Conservation (phyloP, 2,888 invertebrate genomes). For the Aleiodes leptofemur region DNA sequence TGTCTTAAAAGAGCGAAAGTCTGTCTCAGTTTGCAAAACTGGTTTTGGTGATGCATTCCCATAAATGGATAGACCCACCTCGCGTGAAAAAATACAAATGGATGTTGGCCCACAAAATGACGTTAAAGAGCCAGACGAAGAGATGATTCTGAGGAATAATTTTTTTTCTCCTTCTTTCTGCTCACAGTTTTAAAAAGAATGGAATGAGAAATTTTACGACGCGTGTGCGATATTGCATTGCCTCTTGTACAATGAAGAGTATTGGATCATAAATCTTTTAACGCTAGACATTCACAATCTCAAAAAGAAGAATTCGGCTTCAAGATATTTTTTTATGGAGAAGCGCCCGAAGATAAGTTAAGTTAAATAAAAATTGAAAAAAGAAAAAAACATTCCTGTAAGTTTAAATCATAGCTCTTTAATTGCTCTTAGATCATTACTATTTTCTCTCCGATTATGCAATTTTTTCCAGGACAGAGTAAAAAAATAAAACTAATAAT, state of each 20-base stretch:
- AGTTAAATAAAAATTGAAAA: background rate
- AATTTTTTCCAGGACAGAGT: conserved; percentile 24
- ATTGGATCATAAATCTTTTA: conserved; percentile 32
- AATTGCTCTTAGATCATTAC: background rate
- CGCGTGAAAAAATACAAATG: conserved; percentile 4
- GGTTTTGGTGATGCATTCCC: conserved; percentile 43
- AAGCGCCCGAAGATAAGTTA: too few species aligned
- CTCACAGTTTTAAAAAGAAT: background rate
- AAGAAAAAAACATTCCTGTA: conserved; percentile 1
- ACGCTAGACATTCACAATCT: conserved; percentile 32
- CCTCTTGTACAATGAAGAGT: conserved; percentile 28
- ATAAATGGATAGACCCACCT: conserved; percentile 38
- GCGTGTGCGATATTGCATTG: conserved; percentile 41
- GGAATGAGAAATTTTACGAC: conserved; percentile 21
- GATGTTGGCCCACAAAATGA: conserved; percentile 26
- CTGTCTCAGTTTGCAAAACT: conserved; percentile 35
- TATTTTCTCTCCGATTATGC: conserved; percentile 27
- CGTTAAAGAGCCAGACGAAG: background rate
- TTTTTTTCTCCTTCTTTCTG: background rate
- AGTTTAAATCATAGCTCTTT: background rate
- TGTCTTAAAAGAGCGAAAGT: conserved; percentile 39
- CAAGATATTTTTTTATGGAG: background rate
- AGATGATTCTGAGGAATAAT: background rate
- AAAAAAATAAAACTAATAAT: conserved; percentile 21
- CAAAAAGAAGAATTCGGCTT: background rate